Percentiles rank a stretch among this genome's conserved stretches.
phyloP scores from a whole-genome alignment of 2,888 invertebrate species.

The Lycaena phlaeas region DNA sequence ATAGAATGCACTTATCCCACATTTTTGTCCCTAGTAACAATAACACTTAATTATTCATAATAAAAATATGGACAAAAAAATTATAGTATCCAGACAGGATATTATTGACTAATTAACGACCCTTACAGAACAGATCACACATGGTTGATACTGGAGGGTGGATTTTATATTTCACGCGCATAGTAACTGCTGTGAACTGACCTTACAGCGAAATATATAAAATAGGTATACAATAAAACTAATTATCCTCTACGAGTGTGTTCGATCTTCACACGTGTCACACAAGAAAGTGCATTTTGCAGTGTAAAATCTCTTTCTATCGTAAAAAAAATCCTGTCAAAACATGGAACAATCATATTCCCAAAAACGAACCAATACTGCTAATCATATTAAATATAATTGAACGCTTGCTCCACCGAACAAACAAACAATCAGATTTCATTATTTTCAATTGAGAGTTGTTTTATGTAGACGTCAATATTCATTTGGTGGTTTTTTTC shows the following conservation, averaged over 20 bases:
- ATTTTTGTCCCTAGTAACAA: too few species aligned
- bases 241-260: background rate
- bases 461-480: conserved; percentile 67
- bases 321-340: too few species aligned
- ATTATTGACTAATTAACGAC: conserved; percentile 2
- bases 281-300: too few species aligned
- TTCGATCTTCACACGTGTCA: too few species aligned
- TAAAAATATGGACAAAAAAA: background rate
- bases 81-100: background rate
- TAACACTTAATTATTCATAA: background rate
- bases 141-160: conserved; percentile 2
- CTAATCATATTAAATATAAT: conserved; percentile 1
- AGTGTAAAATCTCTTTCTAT: too few species aligned
- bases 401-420: conserved; percentile 11
- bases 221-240: background rate
- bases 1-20: too few species aligned
- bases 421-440: conserved; percentile 47
- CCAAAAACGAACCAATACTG: background rate
- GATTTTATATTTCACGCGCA: background rate
- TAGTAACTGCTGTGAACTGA: background rate
- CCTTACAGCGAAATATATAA: background rate
- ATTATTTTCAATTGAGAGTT: conserved; percentile 61
- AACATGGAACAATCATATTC: background rate
- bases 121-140: conserved; percentile 5
- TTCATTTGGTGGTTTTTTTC: conserved; percentile 55